Base-by-base conservation (phyloP, 2,113 vertebrate species). In the Ia io region DNA sequence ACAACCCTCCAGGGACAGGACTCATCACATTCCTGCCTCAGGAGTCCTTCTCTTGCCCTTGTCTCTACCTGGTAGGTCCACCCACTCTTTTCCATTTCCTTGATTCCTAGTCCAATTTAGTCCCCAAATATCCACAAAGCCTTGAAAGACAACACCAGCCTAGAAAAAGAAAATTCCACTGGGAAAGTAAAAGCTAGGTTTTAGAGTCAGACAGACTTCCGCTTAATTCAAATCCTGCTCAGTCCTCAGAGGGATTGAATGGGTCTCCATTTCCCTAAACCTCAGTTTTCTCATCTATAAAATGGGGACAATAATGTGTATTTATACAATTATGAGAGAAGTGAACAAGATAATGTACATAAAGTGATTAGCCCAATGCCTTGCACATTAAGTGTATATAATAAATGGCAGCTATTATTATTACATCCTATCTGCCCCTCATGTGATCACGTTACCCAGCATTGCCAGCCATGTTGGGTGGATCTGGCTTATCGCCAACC, bases 321-420 rank as follows among this genome's bases (percentile, higher is more conserved):
- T 16, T 42, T 67, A n/a, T 4, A 63, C 61, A 49, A 14, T 18
- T 9, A 17, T 4, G 17, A 23, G 73, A 40, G 35, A 65, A 53
- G 5, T 16, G 23, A 77, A 11, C 2, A 9, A 32, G 67, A 53
- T 0, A 4, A 9, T 0, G 2, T 69, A n/a, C 0, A 1, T 22
- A 12, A 25, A 70, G 25, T 3, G 28, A 77, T 4, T 3, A 40
- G 40, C 14, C n/a, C 67, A 2, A 18, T 2, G 35, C 6, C 11
- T 35, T 32, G 44, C n/a, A 73, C 40, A 4, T 2, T 2, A 3
- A 9, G 17, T 6, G 16, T 12, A 65, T n/a, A 42, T 28, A 35
- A 13, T 17, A 78, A 82, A 37, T 7, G 47, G 18, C 16, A 12
- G 22, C 17, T 30, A 23, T 35, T 25, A n/a, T 42, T 17, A 44